Evolutionary conservation across 2,113 vertebrate genomes (phyloP).

Genomic region (Phocoena sinus): DNA sequence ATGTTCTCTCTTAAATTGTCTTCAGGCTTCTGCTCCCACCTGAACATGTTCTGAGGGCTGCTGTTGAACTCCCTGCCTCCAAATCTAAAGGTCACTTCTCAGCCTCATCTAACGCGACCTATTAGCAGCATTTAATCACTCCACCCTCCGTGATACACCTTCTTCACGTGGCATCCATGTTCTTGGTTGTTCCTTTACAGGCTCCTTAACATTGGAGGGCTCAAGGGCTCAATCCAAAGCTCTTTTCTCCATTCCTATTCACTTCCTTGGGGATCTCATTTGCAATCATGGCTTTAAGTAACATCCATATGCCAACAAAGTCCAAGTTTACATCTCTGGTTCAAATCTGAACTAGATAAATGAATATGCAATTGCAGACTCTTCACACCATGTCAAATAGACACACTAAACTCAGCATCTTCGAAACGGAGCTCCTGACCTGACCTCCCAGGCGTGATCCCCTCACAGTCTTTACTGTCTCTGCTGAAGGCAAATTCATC

Average conservation of each 20-base stretch:
- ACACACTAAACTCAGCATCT: not conserved
- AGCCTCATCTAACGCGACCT: not conserved
- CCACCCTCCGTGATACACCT: fast-evolving
- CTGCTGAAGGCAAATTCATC: not conserved
- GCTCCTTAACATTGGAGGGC: not conserved
- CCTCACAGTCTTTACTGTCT: not conserved
- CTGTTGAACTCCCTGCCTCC: not conserved
- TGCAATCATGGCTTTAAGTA: not conserved
- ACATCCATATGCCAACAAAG: not conserved
- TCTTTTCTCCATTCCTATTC: not conserved
- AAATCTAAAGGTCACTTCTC: not conserved
- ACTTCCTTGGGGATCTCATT: not conserved
- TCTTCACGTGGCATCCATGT: not conserved
- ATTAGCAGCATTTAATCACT: not conserved
- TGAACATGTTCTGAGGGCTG: not conserved
- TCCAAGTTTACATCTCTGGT: not conserved
- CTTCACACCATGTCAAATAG: not conserved
- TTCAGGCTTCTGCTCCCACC: not conserved
- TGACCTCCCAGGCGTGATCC: not conserved
- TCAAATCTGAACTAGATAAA: not conserved
- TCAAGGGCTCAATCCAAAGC: not conserved
- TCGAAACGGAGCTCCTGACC: not conserved
- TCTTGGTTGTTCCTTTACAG: not conserved
- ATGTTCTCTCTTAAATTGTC: not conserved
- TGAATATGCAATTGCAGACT: fast-evolving